phyloP scores from a whole-genome alignment of 2,797 vertebrate species.

The Paramormyrops hopkinsi region DNA sequence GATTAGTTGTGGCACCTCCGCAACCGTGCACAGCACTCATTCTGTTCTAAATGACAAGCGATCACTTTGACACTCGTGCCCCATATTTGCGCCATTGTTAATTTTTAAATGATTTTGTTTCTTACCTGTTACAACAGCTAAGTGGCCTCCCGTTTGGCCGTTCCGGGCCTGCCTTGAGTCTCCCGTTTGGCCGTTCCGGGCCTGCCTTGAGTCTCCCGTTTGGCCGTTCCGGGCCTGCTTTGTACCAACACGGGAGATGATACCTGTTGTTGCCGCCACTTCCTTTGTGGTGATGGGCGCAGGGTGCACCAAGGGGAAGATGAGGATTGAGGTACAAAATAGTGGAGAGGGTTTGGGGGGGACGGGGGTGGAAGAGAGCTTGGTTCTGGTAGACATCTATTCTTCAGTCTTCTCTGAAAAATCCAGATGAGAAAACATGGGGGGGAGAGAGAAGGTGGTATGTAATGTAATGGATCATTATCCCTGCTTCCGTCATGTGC shows the following conservation, averaged over 20 bases:
- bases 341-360: neutral
- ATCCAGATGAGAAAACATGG: neutral
- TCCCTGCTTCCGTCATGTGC: neutral
- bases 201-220: no score
- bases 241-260: neutral
- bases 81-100: neutral
- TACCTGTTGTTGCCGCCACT: neutral
- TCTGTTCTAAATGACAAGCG: neutral
- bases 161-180: no score
- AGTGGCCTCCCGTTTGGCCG: neutral
- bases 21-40: neutral
- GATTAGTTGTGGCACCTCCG: neutral
- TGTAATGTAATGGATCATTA: neutral
- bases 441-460: neutral
- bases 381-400: neutral
- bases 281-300: neutral
- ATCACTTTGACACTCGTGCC: neutral
- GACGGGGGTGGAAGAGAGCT: neutral
- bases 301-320: neutral
- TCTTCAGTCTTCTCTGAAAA: neutral
- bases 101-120: neutral
- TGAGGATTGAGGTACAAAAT: neutral
- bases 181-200: no score
- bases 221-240: neutral
- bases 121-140: neutral